These are phyloP conservation scores for Xiphias gladius DNA, from an alignment of 2,113 vertebrate species.

Conservation along the genomic window DNA sequence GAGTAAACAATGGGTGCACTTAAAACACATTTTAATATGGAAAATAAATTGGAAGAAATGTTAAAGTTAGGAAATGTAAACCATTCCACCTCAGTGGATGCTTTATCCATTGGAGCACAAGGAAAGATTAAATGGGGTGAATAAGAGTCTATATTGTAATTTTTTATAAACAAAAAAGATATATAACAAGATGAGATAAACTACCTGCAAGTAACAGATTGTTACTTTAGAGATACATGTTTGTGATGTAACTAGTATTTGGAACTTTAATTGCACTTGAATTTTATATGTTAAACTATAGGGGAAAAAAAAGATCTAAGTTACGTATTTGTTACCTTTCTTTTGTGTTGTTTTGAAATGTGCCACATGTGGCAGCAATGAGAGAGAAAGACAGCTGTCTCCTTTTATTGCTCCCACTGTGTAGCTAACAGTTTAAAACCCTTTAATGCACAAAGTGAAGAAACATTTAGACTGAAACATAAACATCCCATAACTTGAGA, in stretches of 20 bases:
- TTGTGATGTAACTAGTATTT: conserved; percentile 87
- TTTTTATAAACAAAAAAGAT: conserved; percentile 55
- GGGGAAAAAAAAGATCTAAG: conserved; percentile 64
- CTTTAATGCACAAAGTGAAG: conserved; percentile 1
- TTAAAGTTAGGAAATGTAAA: conserved; percentile 32
- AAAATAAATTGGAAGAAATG: conserved; percentile 38
- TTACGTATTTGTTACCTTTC: conserved; percentile 73
- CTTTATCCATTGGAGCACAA: conserved; percentile 45
- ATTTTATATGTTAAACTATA: conserved; percentile 86
- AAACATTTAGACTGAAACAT: not conserved
- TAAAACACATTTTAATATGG: conserved; percentile 58
- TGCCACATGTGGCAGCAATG: conserved; percentile 58
- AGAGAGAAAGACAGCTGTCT: conserved; percentile 38
- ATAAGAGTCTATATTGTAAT: conserved; percentile 58
- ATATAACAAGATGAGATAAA: conserved; percentile 75
- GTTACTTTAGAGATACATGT: conserved; percentile 83
- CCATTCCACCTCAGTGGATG: conserved; percentile 33
- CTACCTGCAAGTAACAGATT: conserved; percentile 83
- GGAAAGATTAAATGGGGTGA: conserved; percentile 48
- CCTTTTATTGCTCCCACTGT: conserved; percentile 41
- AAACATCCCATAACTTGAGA: conserved; percentile 19
- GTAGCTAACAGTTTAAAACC: conserved; percentile 33
- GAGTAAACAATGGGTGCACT: conserved; percentile 73
- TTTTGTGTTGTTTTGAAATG: conserved; percentile 82
- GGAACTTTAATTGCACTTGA: conserved; percentile 89